These are phyloP conservation scores for Euspilapteryx auroguttella DNA, from an alignment of 2,888 invertebrate species.

Conservation along the genomic window DNA sequence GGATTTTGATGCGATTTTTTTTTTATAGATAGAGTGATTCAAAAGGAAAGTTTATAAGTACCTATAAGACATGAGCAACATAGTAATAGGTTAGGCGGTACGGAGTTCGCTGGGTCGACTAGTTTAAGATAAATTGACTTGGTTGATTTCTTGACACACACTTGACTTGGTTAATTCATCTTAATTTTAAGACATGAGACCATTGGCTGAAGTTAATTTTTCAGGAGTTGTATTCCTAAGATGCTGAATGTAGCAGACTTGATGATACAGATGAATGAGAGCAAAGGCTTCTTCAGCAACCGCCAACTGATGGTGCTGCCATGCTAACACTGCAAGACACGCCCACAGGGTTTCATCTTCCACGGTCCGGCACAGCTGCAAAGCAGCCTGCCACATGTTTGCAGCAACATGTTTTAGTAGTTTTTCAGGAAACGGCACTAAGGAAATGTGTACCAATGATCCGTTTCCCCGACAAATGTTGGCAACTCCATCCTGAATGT, in stretches of 20 bases:
- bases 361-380: conserved; percentile 57
- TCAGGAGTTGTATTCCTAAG: conserved; percentile 62
- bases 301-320: conserved; percentile 80
- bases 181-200: too few relatives aligned
- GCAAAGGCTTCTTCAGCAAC: conserved; percentile 96
- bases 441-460: conserved; percentile 72
- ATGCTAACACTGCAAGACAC: conserved; percentile 89
- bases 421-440: conserved; percentile 71
- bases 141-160: too few relatives aligned
- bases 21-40: too few relatives aligned
- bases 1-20: too few relatives aligned
- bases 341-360: conserved; percentile 82
- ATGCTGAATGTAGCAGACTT: conserved; percentile 83
- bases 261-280: conserved; percentile 59
- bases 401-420: conserved; percentile 64
- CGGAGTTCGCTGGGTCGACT: too few relatives aligned
- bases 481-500: conserved; percentile 82
- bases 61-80: too few relatives aligned
- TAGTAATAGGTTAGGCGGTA: too few relatives aligned
- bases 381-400: conserved; percentile 82
- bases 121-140: too few relatives aligned
- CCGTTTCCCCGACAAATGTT: conserved; percentile 89
- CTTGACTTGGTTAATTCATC: too few relatives aligned
- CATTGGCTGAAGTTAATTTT: too few relatives aligned
- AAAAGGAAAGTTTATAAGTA: too few relatives aligned